Percentiles rank a stretch among this genome's conserved stretches.
Evolutionary conservation across 2,888 invertebrate species (phyloP).

Genomic region (Cephalotes varians): DNA sequence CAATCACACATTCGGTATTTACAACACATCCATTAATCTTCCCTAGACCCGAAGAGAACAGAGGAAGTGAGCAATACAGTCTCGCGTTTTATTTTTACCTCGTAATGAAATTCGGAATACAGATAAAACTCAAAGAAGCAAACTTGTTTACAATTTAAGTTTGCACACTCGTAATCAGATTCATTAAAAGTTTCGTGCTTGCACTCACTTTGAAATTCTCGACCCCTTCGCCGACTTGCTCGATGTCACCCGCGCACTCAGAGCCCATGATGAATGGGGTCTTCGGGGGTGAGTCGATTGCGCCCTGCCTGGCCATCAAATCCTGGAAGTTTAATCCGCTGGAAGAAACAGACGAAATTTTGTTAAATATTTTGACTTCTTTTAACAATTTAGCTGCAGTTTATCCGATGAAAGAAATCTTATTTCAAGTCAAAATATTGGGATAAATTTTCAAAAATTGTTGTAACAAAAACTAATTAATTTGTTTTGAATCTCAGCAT

Average conservation of each 20-base stretch:
- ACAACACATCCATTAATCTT: slow-evolving; percentile 1
- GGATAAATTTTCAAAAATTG: neutral
- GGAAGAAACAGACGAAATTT: slow-evolving; percentile 83
- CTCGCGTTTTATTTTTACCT: neutral
- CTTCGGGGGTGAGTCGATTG: slow-evolving; percentile 95
- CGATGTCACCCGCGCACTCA: slow-evolving; percentile 94
- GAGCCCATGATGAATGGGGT: slow-evolving; percentile 95
- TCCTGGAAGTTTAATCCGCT: slow-evolving; percentile 97
- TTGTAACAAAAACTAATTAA: neutral
- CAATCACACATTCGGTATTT: slow-evolving; percentile 7
- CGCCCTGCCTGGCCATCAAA: slow-evolving; percentile 95
- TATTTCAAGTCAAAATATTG: neutral
- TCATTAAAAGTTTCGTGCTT: slow-evolving; percentile 40
- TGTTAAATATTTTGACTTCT: too few species aligned
- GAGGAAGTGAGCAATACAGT: neutral
- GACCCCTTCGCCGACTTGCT: slow-evolving; percentile 92
- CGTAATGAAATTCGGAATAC: slow-evolving; percentile 18
- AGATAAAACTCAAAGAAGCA: neutral
- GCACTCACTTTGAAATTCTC: slow-evolving; percentile 91
- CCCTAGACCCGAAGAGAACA: neutral
- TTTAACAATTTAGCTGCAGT: too few species aligned
- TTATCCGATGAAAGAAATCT: neutral
- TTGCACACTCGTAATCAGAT: slow-evolving; percentile 29
- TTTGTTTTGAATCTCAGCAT: neutral
- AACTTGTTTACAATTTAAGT: slow-evolving; percentile 34